These are phyloP conservation scores for Danio tinwini DNA, from an alignment of 2,797 vertebrate genomes.

Conservation along the genomic window DNA sequence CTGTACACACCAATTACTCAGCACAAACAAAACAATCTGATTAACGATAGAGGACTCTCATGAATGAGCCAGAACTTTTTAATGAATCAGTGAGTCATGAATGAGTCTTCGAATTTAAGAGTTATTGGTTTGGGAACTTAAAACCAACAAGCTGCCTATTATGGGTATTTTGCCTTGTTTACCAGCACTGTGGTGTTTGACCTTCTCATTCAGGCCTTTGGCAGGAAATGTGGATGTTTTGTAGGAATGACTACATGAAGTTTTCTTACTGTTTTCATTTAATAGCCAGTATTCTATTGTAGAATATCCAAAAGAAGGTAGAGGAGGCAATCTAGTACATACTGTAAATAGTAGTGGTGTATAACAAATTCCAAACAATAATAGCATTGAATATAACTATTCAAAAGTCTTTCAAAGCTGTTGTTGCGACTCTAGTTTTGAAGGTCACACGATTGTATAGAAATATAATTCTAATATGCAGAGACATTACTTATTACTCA, in stretches of 20 bases:
- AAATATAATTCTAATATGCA: too few species aligned
- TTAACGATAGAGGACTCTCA: neutral
- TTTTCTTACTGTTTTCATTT: neutral
- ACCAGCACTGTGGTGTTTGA: neutral
- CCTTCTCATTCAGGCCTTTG: neutral
- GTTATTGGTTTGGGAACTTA: constrained; percentile 28
- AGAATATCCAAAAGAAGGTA: neutral
- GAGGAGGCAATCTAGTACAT: neutral
- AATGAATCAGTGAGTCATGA: constrained; percentile 11
- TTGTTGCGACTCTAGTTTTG: too few species aligned
- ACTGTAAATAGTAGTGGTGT: neutral
- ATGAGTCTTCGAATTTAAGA: neutral
- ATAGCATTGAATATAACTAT: neutral
- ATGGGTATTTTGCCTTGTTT: constrained; percentile 1
- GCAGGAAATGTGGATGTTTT: constrained; percentile 16
- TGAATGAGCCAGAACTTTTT: constrained; percentile 17
- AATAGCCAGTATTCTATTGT: neutral
- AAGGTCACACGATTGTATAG: too few species aligned
- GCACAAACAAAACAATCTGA: neutral
- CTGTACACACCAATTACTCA: neutral
- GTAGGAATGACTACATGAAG: neutral
- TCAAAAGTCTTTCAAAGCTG: too few species aligned
- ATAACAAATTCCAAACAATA: neutral
- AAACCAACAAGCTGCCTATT: constrained; percentile 1
- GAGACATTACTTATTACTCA: too few species aligned